A percentile compares a stretch with the other conserved stretches of the same genome.
These are phyloP conservation scores for Rhinella marina DNA, from an alignment of 2,797 vertebrate genomes.

Conservation along the genomic window DNA sequence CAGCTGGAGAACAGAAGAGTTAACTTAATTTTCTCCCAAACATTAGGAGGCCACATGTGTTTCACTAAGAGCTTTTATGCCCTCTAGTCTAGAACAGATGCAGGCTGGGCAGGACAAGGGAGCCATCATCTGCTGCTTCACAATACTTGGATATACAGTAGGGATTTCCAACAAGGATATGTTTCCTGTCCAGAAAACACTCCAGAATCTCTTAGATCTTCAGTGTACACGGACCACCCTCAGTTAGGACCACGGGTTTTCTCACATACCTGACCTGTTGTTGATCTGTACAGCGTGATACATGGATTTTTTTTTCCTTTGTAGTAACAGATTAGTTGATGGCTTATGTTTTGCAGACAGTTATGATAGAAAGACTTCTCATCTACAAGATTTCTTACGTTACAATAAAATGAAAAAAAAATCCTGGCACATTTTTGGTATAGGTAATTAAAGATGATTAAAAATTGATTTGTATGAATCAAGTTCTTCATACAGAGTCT, in stretches of 20 bases:
- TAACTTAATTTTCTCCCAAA: slow-evolving; percentile 33
- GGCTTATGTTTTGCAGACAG: not conserved
- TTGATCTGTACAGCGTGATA: not conserved
- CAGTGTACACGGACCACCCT: slow-evolving; percentile 34
- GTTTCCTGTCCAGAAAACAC: slow-evolving; percentile 44
- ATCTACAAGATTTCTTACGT: not conserved
- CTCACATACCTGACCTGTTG: slow-evolving; percentile 31
- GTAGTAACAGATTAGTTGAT: slow-evolving; percentile 9
- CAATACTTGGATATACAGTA: slow-evolving; percentile 35
- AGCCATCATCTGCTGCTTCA: slow-evolving; percentile 44
- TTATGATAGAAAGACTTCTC: not conserved
- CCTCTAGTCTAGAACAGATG: slow-evolving; percentile 55
- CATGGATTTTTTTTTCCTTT: not conserved
- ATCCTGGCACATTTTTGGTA: too few species aligned
- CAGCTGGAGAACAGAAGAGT: slow-evolving; percentile 27
- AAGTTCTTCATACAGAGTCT: too few species aligned
- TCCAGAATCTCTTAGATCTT: slow-evolving; percentile 41
- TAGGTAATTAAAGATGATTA: not conserved
- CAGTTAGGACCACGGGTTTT: slow-evolving; percentile 12
- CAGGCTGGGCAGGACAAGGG: slow-evolving; percentile 34
- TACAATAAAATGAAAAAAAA: not conserved
- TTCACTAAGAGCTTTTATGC: slow-evolving; percentile 44
- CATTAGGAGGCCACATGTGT: slow-evolving; percentile 46
- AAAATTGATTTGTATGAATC: not conserved
- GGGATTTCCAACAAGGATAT: slow-evolving; percentile 47